Conservation (phyloP, 2,888 invertebrate genomes). For the Oxycera nigricornis region DNA sequence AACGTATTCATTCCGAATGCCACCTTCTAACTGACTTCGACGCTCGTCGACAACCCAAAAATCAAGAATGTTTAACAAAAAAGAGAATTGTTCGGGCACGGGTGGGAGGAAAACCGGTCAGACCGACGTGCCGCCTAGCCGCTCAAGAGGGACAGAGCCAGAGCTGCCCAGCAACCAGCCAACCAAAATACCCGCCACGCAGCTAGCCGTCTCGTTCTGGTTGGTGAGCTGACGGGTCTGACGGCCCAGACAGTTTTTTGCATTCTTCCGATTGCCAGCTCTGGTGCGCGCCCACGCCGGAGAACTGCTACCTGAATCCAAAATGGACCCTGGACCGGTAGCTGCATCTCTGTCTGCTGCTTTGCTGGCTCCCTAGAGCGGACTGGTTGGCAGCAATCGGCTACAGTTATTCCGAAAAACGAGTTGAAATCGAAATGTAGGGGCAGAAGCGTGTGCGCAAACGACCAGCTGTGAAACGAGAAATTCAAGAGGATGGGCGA, state of each 20-base stretch:
- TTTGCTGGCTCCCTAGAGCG: no score
- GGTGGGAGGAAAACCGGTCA: slow-evolving; percentile 26
- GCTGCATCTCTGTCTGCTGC: not conserved
- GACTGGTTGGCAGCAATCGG: not conserved
- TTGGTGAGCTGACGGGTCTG: not conserved
- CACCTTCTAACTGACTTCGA: slow-evolving; percentile 59
- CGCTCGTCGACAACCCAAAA: slow-evolving; percentile 26
- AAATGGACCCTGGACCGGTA: slow-evolving; percentile 12
- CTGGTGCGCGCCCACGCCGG: slow-evolving; percentile 30
- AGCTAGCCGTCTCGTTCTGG: not conserved
- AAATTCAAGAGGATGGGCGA: slow-evolving; percentile 22
- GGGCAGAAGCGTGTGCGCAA: slow-evolving; percentile 16
- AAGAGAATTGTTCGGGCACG: not conserved
- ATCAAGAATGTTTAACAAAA: slow-evolving; percentile 4
- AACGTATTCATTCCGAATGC: slow-evolving; percentile 58
- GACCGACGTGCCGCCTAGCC: not conserved
- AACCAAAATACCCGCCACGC: slow-evolving; percentile 1
- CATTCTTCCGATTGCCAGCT: not conserved
- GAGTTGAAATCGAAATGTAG: no score
- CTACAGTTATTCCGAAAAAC: no score
- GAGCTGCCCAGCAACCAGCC: not conserved
- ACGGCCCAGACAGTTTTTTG: not conserved
- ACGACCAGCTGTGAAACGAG: not conserved
- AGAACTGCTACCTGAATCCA: slow-evolving; percentile 18
- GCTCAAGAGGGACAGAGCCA: slow-evolving; percentile 4